Evolutionary conservation across 2,888 invertebrate species (phyloP), one percentile per base, ranked within the genome.

Genomic region (Aquatica leii): DNA sequence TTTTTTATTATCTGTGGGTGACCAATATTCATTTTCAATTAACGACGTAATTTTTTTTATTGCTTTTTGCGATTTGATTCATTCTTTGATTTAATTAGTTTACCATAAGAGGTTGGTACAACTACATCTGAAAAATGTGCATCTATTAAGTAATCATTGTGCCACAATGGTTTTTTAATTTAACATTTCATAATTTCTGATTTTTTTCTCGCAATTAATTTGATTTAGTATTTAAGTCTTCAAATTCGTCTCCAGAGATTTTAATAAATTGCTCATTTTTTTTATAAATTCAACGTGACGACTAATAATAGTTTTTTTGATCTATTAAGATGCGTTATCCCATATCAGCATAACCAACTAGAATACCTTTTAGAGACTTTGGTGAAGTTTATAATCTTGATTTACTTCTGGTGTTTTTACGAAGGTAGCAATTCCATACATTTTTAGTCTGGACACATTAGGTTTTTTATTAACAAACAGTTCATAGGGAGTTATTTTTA

Each of bases 241-340:
- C 43, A 17, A 17, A 15, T 17, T 43, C 43, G 11, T 43, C 14
- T 6, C 18, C n/a, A n/a, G n/a, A n/a, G n/a, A n/a, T n/a, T n/a
- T 40, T 40, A 40, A 14, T 12, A 40, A 11, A 12, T 40, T 40
- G 11, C 14, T 15, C 18, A 11, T 18, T 8, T 50, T 31, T 21
- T 50, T 21, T 24, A 50, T 31, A 24, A 50, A 24, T 14, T 21
- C 24, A 14, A 50, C 50, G 11, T 50, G 50, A 12, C 21, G 15
- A 12, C 24, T 20, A 15, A 15, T n/a, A 48, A 48, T 17, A 5
- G 17, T 15, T 48, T 50, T 50, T 17, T 21, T 17, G 31, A 17
- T 20, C 11, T 20, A 50, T 18, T 31, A 20, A n/a, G 9, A 50
- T 31, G 9, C 50, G 11, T 2, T 50, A 20, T 14, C 50, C 50